Percentiles rank a stretch among this genome's conserved stretches.
Conservation (phyloP, 2,797 vertebrate species). For the Tokudaia muenninki region DNA sequence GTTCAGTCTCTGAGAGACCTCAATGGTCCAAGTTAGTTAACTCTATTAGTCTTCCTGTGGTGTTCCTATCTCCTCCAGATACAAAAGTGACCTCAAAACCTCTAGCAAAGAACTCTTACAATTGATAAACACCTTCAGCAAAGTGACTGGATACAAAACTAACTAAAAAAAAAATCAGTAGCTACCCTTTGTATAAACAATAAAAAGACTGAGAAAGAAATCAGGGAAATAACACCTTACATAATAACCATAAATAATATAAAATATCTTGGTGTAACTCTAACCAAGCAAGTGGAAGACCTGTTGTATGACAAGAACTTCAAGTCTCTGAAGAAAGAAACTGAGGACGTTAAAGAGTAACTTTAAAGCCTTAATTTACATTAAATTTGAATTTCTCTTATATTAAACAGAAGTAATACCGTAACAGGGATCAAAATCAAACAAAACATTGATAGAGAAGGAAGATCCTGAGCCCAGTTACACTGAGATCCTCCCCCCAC, state of each 20-base stretch:
- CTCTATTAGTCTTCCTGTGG: background rate
- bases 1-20: background rate
- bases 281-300: background rate
- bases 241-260: background rate
- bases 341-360: background rate
- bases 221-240: background rate
- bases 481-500: rapidly evolving
- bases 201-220: background rate
- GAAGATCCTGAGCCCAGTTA: background rate
- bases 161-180: background rate
- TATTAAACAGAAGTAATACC: background rate
- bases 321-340: background rate
- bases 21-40: background rate
- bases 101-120: background rate
- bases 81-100: background rate
- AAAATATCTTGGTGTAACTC: background rate
- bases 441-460: background rate
- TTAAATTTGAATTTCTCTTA: background rate
- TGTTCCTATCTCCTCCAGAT: background rate
- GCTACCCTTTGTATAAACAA: background rate
- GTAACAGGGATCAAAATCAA: background rate
- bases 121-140: background rate
- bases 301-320: background rate
- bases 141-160: background rate
- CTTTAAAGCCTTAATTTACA: background rate